phyloP scores from a whole-genome alignment of 2,797 vertebrate genomes.

The Poeciliopsis turneri region DNA sequence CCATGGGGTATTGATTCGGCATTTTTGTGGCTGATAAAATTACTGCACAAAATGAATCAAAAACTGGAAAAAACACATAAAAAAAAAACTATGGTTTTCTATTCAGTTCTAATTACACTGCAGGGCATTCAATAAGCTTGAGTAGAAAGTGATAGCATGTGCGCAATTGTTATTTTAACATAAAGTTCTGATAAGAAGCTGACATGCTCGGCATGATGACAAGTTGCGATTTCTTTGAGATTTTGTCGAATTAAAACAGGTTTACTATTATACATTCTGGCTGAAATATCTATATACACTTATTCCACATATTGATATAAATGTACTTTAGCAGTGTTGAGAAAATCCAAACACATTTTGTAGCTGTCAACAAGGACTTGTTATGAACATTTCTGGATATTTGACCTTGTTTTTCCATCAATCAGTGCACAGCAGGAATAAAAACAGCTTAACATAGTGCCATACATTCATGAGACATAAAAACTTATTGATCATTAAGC shows the following conservation, averaged over 20 bases:
- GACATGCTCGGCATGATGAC: background rate
- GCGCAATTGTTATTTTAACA: background rate
- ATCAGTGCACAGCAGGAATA: too few relatives aligned
- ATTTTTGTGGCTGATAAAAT: constrained; percentile 38
- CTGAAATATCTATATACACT: background rate
- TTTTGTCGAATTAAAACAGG: background rate
- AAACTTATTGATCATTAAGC: too few relatives aligned
- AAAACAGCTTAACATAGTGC: too few relatives aligned
- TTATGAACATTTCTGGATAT: background rate
- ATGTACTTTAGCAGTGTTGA: background rate
- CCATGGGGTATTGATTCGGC: constrained; percentile 41
- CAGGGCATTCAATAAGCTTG: constrained; percentile 1
- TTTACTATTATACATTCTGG: background rate
- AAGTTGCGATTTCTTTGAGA: background rate
- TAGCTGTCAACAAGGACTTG: background rate
- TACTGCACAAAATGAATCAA: constrained; percentile 24
- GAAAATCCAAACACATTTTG: background rate
- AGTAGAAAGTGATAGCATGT: background rate
- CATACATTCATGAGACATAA: too few relatives aligned
- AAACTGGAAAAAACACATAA: constrained; percentile 7
- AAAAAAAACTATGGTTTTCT: background rate
- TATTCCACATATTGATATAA: background rate
- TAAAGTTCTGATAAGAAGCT: background rate
- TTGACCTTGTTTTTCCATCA: background rate
- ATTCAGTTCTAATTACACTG: constrained; percentile 18